These are phyloP conservation scores for Drosophila helvetica DNA, from an alignment of 2,888 invertebrate genomes.

Conservation along the genomic window DNA sequence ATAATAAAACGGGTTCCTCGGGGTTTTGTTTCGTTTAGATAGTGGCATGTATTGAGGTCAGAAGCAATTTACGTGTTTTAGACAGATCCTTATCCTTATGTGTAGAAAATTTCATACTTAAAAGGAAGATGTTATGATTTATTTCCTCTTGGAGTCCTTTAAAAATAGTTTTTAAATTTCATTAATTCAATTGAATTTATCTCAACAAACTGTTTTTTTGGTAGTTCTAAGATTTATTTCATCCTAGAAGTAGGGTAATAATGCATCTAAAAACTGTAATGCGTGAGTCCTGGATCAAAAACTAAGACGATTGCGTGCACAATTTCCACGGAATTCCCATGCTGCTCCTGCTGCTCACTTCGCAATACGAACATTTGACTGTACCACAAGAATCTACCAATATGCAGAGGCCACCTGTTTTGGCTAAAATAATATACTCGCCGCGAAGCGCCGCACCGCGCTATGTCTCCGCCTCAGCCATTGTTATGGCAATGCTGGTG, in stretches of 20 bases:
- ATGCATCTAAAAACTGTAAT: neutral
- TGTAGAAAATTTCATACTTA: too few relatives aligned
- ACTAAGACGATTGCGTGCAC: neutral
- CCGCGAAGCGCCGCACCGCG: neutral
- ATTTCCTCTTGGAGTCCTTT: too few relatives aligned
- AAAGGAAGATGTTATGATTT: too few relatives aligned
- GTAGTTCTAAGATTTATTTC: too few relatives aligned
- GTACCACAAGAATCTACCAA: constrained; percentile 9
- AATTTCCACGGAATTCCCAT: neutral
- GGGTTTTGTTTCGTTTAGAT: too few relatives aligned
- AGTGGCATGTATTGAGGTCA: too few relatives aligned
- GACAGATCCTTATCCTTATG: too few relatives aligned
- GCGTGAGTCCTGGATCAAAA: neutral
- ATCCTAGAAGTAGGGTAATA: too few relatives aligned
- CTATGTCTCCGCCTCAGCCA: constrained; percentile 12
- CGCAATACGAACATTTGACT: constrained; percentile 4
- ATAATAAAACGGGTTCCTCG: neutral
- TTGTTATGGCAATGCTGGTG: constrained; percentile 16
- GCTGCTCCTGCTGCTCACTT: neutral
- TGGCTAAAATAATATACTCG: constrained; percentile 36
- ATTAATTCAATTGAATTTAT: too few relatives aligned
- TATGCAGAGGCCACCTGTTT: constrained; percentile 38
- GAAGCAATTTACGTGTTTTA: too few relatives aligned
- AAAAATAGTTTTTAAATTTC: too few relatives aligned
- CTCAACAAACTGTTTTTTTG: too few relatives aligned